Evolutionary conservation across 2,113 vertebrate genomes (phyloP), one percentile per base, ranked within the genome.

Genomic region (Syngnathoides biaculeatus): DNA sequence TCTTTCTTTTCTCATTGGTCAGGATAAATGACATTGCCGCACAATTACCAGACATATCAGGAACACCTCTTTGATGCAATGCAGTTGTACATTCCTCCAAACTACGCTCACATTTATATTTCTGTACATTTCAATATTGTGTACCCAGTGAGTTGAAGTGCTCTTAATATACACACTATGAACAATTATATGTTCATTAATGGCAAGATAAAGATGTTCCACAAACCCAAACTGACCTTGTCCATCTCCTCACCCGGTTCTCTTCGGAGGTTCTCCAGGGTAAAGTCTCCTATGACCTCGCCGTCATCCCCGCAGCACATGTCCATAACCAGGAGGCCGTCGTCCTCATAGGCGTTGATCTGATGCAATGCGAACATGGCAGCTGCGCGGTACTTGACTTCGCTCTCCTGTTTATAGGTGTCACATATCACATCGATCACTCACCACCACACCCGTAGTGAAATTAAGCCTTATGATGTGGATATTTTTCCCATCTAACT

Each of bases 341-440:
- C 45, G 20, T 97, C 93, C 81, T 98, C 96, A 75, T 90, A 98
- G 39, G 96, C 93, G 38, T 96, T 98, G 86, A 97, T 97, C 80
- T 97, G 95, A 88, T 98, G 95, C 82, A 96, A 93, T 7, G 75
- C 84, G 48, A 90, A 79, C 84, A 97, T 93, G 30, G 95, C 88
- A 6, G 82, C 86, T 35, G 89, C 89, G 27, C 62, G 73, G 82
- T 94, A 95, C 24, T 47, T 89, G 22, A 92, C 91, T 0, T 92
- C 84, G 78, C 94, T 90, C 76, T 47, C 43, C 87, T 90, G 75
- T 75, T 19, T 5, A 27, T 12, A 55, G 22, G 22, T 55, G 24
- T 14, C 52, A 47, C 45, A 55, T 55, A 48, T 48, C 45, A 2
- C 27, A 56, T 56, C 11, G 13, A 27, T 56, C 17, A 56, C n/a